A percentile compares a stretch with the other conserved stretches of the same genome.
Conservation (phyloP, 2,888 invertebrate genomes). For the Athalia cordata region DNA sequence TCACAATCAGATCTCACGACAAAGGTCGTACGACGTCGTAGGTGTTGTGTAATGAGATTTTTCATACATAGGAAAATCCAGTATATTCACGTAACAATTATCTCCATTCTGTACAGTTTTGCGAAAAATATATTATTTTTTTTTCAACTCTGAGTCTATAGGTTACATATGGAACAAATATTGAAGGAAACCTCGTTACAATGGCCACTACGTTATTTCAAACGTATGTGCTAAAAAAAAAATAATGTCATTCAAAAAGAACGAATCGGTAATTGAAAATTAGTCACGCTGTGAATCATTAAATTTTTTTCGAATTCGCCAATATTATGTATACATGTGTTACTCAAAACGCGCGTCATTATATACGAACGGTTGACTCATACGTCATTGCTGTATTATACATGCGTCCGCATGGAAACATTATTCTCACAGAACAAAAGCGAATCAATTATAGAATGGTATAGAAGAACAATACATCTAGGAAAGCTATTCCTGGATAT, state of each 20-base stretch:
- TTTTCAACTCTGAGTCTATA: too few relatives aligned
- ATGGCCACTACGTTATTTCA: background rate
- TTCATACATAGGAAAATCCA: too few relatives aligned
- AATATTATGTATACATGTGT: conserved; percentile 4
- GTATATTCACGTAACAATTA: too few relatives aligned
- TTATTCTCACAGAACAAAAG: conserved; percentile 27
- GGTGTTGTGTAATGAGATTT: too few relatives aligned
- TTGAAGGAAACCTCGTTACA: background rate
- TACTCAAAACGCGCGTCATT: conserved; percentile 10
- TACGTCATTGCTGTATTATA: background rate
- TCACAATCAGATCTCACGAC: too few relatives aligned
- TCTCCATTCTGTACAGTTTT: too few relatives aligned
- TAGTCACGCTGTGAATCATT: conserved; percentile 39
- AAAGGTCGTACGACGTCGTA: too few relatives aligned
- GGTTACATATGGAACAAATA: too few relatives aligned
- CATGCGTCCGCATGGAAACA: background rate
- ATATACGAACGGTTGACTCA: conserved; percentile 14
- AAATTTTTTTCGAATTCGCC: conserved; percentile 32
- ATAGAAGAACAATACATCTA: background rate
- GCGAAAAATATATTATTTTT: too few relatives aligned
- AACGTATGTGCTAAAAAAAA: background rate
- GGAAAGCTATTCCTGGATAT: conserved; percentile 12
- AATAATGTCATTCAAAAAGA: background rate
- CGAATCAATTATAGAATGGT: conserved; percentile 20
- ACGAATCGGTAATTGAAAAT: conserved; percentile 37